Conservation (phyloP, 2,888 invertebrate species). For the Drosophila heteroneura region DNA sequence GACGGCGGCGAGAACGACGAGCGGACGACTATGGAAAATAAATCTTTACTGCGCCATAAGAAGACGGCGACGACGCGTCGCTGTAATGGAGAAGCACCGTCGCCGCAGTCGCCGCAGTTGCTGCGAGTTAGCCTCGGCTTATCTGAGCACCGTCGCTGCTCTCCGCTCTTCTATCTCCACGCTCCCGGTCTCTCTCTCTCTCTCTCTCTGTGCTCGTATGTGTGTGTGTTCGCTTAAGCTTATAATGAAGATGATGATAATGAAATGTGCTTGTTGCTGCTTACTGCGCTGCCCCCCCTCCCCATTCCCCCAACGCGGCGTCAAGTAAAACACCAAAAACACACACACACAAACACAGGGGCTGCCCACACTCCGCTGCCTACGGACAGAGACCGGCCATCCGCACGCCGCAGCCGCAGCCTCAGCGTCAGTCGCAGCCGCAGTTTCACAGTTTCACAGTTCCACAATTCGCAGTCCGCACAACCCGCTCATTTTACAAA, state of each 20-base stretch:
- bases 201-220: constrained; percentile 12
- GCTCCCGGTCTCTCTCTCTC: constrained; percentile 7
- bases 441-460: constrained; percentile 36
- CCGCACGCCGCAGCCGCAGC: constrained; percentile 26
- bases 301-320: neutral
- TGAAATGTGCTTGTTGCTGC: constrained; percentile 67
- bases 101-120: constrained; percentile 13
- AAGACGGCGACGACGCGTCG: constrained; percentile 44
- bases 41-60: constrained; percentile 82
- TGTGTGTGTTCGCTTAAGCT: constrained; percentile 38
- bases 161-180: constrained; percentile 13
- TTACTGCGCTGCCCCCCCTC: constrained; percentile 40
- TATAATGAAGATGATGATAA: constrained; percentile 80
- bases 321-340: constrained; percentile 38
- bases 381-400: constrained; percentile 22
- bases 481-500: constrained; percentile 58
- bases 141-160: constrained; percentile 26
- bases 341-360: constrained; percentile 4
- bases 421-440: constrained; percentile 3
- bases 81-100: constrained; percentile 66
- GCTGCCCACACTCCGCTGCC: constrained; percentile 29
- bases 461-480: constrained; percentile 38
- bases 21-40: constrained; percentile 70
- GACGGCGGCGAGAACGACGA: constrained; percentile 42
- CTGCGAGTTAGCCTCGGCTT: constrained; percentile 41